Evolutionary conservation across 1,140 invertebrate genomes (phyloP), one percentile per base, ranked within the genome.

Genomic region (Dryas iulia): DNA sequence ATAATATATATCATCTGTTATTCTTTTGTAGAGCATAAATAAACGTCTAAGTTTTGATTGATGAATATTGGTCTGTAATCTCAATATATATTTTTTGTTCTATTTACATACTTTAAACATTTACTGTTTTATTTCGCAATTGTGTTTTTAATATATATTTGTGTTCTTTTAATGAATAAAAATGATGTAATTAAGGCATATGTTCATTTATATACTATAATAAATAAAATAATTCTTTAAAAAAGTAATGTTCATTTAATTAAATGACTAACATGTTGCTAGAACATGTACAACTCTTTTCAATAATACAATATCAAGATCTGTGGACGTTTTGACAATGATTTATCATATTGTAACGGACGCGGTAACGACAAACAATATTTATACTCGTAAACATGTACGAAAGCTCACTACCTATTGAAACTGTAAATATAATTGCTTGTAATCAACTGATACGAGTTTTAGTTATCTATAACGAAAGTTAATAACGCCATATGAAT

Each of bases 361-460:
- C 30, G 54, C 14, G 0, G 5, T 12, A 52, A 52, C 39, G 60
- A 65, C 39, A 66, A 66, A 66, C 63, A 65, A 60, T 66, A 71
- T 69, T 68, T 57, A 71, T 68, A 65, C 31, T 28, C 11, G 54
- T 58, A 64, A 57, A 69, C 33, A 60, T 21, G 60, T 63, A 62
- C 28, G 58, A 23, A 58, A 58, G 58, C 59, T 69, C 25, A 59
- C 39, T 60, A 71, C 59, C 54, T 59, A 74, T 74, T 67, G 68
- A 58, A 74, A 74, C 65, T 72, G 73, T 71, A 72, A 71, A 72
- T 57, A 66, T 74, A 74, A 70, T 74, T 74, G 57, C 60, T 60
- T 67, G 68, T 66, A 74, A 67, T 70, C 68, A 71, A 71, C 62
- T 66, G 58, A 66, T 65, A 66, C 69, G 62, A 61, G 59, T 61